phyloP scores from a whole-genome alignment of 2,797 vertebrate genomes.

The Loris lydekkerianus region DNA sequence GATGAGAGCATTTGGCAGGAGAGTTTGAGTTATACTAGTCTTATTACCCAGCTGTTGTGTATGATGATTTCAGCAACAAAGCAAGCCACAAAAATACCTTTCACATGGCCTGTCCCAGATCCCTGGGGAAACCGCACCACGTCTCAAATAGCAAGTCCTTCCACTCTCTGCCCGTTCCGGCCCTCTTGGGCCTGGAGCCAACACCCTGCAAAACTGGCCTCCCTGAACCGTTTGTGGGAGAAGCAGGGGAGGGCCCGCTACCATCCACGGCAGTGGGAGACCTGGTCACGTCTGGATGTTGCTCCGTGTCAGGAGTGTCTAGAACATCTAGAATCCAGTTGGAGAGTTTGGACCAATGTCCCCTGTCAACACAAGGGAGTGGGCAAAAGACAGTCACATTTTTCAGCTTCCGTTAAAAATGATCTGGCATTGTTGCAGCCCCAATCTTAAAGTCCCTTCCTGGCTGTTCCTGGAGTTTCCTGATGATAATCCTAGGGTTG shows the following conservation, averaged over 20 bases:
- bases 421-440: not conserved
- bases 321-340: constrained; percentile 44
- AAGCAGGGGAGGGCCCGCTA: rapidly evolving
- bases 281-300: not conserved
- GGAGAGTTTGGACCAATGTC: not conserved
- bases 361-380: not conserved
- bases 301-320: not conserved
- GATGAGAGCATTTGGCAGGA: constrained; percentile 87
- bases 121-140: not conserved
- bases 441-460: not conserved
- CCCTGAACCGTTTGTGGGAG: not conserved
- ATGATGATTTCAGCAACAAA: not conserved
- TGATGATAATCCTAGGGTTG: not conserved
- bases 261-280: not conserved
- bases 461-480: not conserved
- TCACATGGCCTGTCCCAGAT: not conserved
- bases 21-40: constrained; percentile 85
- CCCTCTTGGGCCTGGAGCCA: not conserved
- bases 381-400: not conserved
- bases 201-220: not conserved
- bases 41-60: constrained; percentile 22
- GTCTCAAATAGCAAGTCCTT: not conserved
- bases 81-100: constrained; percentile 66
- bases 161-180: not conserved
- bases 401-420: not conserved